These are phyloP conservation scores for Gymnothorax javanicus DNA, from an alignment of 2,797 vertebrate genomes.

Conservation along the genomic window DNA sequence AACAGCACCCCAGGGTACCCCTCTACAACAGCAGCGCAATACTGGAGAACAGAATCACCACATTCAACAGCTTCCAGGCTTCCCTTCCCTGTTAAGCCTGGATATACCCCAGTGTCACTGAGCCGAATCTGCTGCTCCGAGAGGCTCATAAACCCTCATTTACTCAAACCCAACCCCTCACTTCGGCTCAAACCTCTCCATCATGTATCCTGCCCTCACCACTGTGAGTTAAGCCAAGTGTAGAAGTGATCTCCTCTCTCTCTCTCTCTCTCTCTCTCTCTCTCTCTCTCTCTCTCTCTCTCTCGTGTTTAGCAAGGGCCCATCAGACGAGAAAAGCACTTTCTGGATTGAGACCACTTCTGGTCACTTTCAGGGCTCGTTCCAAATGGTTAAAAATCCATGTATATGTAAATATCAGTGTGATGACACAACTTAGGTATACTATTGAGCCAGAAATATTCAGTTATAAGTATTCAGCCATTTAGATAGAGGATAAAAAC, in stretches of 20 bases:
- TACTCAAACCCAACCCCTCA: constrained; percentile 60
- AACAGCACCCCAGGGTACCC: constrained; percentile 41
- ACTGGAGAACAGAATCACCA: constrained; percentile 13
- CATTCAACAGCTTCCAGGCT: constrained; percentile 12
- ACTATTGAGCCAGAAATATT: neutral
- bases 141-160: constrained; percentile 59
- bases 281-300: neutral
- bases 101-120: constrained; percentile 32
- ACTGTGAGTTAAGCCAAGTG: constrained; percentile 10
- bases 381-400: neutral
- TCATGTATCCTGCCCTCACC: constrained; percentile 41
- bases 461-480: neutral
- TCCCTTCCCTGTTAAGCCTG: constrained; percentile 21
- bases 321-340: neutral
- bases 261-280: too few species aligned
- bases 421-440: neutral
- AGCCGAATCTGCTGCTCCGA: constrained; percentile 44
- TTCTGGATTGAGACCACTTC: neutral
- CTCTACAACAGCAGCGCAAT: constrained; percentile 25
- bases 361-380: neutral
- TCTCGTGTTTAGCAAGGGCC: constrained; percentile 11
- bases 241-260: neutral
- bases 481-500: neutral
- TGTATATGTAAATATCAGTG: neutral
- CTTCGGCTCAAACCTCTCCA: constrained; percentile 63